phyloP scores from a whole-genome alignment of 2,797 vertebrate genomes.

The Platyrinchus mystaceus region DNA sequence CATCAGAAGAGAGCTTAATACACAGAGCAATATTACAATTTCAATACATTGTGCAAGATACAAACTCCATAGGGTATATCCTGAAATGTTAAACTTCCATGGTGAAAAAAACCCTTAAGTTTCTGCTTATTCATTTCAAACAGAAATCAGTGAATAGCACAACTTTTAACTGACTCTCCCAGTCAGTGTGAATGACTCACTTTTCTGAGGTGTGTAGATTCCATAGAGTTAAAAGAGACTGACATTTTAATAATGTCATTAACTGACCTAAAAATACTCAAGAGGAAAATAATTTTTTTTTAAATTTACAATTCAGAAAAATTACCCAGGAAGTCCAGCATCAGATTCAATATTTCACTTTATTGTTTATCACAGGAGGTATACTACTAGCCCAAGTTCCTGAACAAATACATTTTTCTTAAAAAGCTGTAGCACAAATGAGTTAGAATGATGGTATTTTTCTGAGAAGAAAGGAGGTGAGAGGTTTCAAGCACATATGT shows the following conservation, averaged over 20 bases:
- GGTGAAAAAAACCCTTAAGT: background rate
- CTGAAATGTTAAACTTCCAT: background rate
- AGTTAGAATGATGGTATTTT: background rate
- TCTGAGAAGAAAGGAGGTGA: background rate
- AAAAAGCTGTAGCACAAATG: background rate
- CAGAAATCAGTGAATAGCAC: background rate
- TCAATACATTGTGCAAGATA: background rate
- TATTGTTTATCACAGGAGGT: background rate
- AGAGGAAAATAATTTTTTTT: background rate
- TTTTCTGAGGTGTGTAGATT: background rate
- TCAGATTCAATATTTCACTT: background rate
- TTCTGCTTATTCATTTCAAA: background rate
- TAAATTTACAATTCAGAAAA: background rate
- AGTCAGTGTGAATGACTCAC: background rate
- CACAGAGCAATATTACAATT: background rate
- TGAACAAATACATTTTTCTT: background rate
- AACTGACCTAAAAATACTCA: background rate
- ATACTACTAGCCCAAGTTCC: background rate
- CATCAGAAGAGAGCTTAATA: background rate
- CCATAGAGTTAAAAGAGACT: background rate
- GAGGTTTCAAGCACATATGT: background rate
- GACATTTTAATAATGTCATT: background rate
- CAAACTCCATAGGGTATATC: background rate
- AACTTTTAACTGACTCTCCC: background rate
- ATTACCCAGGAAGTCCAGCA: background rate